Evolutionary conservation across 2,888 invertebrate species (phyloP).

Genomic region (Tenthredo livida): DNA sequence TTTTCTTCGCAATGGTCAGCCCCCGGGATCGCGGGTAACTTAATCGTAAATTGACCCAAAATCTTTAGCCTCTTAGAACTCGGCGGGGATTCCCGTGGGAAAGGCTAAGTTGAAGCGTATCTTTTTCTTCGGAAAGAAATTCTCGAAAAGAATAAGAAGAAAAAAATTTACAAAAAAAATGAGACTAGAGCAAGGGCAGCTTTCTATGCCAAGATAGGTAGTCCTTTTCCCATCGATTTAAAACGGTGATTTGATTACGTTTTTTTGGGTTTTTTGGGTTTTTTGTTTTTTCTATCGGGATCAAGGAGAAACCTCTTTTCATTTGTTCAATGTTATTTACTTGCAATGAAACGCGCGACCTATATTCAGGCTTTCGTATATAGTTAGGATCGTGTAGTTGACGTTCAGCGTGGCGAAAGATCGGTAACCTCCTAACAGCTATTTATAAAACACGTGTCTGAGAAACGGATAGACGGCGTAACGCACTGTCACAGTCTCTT

Average conservation of each 20-base stretch:
- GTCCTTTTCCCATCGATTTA: background rate
- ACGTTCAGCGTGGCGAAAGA: slow-evolving; percentile 24
- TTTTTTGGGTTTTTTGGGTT: no score
- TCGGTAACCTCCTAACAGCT: slow-evolving; percentile 45
- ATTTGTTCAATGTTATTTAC: background rate
- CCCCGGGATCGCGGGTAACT: slow-evolving; percentile 40
- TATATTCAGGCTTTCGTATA: slow-evolving; percentile 4
- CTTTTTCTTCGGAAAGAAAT: background rate
- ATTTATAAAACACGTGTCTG: slow-evolving; percentile 44
- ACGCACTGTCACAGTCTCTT: slow-evolving; percentile 29
- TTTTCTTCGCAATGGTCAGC: background rate
- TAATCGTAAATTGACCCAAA: slow-evolving; percentile 50
- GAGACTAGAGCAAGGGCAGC: background rate
- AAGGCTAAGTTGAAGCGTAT: slow-evolving; percentile 7
- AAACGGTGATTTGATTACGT: background rate
- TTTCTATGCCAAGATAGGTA: background rate
- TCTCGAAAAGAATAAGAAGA: background rate
- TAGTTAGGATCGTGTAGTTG: slow-evolving; percentile 3
- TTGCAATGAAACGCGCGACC: slow-evolving; percentile 5
- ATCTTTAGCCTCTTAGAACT: slow-evolving; percentile 57
- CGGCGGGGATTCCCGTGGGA: slow-evolving; percentile 58
- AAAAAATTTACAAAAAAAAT: background rate
- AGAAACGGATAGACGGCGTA: slow-evolving; percentile 36
- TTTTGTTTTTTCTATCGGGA: background rate
- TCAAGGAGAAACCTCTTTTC: no score